Base-by-base conservation (phyloP, 2,797 vertebrate species). In the Xerus rutilus region DNA sequence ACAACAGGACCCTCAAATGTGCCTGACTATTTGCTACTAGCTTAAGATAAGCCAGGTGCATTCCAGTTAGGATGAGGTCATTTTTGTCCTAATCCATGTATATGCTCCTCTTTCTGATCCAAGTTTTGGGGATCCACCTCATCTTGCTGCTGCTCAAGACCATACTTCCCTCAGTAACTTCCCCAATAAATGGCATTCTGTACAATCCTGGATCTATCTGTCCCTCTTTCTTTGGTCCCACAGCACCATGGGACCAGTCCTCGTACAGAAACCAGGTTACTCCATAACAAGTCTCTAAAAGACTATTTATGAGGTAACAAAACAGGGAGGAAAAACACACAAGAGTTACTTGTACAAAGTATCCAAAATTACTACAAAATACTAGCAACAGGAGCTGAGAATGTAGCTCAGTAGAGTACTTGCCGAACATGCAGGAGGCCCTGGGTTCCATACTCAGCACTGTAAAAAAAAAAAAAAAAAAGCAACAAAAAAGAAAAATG, bases 401-500 rank as follows among this genome's bases (percentile, higher is more conserved):
- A 62, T 8, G 21, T 0, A 59, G 57, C 54, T 54, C 54, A 59
- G 59, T 25, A 11, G 59, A 62, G 23, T 10, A 25, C 59, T 62
- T 25, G 59, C 23, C 23, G 10, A 59, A 23, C 57, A 59, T 59
- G 57, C 57, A 59, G 57, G 57, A 21, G 9, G 57, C 23, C 57
- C 9, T 59, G 57, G 57, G 57, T 59, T 59, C 57, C 57, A 59
- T 59, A 57, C 54, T 2, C 57, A 59, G 57, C 57, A 59, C 23
- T 59, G 23, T 23, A 25, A 62, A 62, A 59, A 21, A 57, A 57
- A 25, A 59, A 25, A 25, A 59, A 57, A 21, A 57, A 57, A 85
- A 85, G 52, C 39, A 78, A 59, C 15, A 86, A 59, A 92, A 94
- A 54, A 69, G 49, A 79, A 92, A 89, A 62, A 69, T 49, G 67